phyloP scores from a whole-genome alignment of 2,113 vertebrate species.

The Megaceryle maxima region DNA sequence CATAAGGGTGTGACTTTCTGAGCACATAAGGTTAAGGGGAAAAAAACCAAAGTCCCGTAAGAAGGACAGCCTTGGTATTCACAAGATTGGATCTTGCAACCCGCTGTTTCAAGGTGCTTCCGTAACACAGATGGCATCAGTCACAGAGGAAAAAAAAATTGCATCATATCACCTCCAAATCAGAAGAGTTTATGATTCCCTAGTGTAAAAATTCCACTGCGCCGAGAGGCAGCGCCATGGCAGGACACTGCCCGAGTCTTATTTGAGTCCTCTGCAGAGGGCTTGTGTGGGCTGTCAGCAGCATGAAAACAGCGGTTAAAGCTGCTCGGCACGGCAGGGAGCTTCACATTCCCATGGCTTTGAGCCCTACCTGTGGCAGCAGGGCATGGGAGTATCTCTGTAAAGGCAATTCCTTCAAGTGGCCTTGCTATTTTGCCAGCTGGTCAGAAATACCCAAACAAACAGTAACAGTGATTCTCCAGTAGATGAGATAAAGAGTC shows the following conservation, averaged over 20 bases:
- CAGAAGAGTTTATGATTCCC: neutral
- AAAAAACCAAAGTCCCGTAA: neutral
- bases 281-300: neutral
- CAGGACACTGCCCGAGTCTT: neutral
- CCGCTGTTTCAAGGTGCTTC: neutral
- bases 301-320: accelerated
- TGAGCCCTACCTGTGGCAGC: neutral
- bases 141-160: neutral
- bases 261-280: neutral
- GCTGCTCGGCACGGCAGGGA: neutral
- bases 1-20: neutral
- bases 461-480: neutral
- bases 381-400: neutral
- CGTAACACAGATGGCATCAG: neutral
- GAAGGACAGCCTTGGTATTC: neutral
- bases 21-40: neutral
- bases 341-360: accelerated
- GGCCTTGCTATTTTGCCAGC: neutral
- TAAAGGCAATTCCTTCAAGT: neutral
- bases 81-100: neutral
- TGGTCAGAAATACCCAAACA: neutral
- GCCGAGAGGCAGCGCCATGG: neutral
- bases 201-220: neutral
- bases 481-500: neutral
- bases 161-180: neutral